Evolutionary conservation across 2,797 vertebrate genomes (phyloP), one percentile per base, ranked within the genome.

Genomic region (Neopelma chrysocephalum): DNA sequence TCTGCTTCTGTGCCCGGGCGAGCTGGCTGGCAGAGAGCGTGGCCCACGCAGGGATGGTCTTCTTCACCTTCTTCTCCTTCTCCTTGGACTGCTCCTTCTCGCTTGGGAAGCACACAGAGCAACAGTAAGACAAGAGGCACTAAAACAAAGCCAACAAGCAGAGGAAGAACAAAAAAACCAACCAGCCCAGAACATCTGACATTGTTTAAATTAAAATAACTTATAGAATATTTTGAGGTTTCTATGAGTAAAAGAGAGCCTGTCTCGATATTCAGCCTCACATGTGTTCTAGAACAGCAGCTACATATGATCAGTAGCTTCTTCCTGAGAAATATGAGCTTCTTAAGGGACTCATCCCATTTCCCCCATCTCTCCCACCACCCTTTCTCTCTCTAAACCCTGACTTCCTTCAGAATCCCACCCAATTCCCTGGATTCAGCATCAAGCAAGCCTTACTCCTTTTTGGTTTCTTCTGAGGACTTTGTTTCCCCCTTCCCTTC

Each of bases 41-140:
- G n/a, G 99, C 99, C 99, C 99, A 99, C 0, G 98, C 98, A 32
- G 99, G 99, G 96, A 99, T 99, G 48, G 99, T 99, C 98, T 98
- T 98, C 95, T 99, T 99, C 97, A 99, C 98, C 96, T 99, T 99
- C 98, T 99, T 99, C 95, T 97, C 98, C 97, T 99, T 99, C 96
- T 99, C 98, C 93, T 98, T 98, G 9, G 98, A 97, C 51, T 98
- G 99, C 66, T 99, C 99, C 94, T 98, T 98, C 79, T 98, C 98
- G 0, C 98, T 98, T 94, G 66, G 79, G 96, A 92, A 76, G 97
- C 94, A 84, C 17, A 42, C 61, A 93, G 73, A 69, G 43, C 40
- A 10, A 32, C 0, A 32, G 50, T 93, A 48, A 95, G 86, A 54
- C 26, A 50, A 56, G 5, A 70, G 53, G 42, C 31, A 64, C 13